A percentile compares a stretch with the other conserved stretches of the same genome.
Evolutionary conservation across 2,797 vertebrate species (phyloP).

Genomic region (Hydrolagus colliei): DNA sequence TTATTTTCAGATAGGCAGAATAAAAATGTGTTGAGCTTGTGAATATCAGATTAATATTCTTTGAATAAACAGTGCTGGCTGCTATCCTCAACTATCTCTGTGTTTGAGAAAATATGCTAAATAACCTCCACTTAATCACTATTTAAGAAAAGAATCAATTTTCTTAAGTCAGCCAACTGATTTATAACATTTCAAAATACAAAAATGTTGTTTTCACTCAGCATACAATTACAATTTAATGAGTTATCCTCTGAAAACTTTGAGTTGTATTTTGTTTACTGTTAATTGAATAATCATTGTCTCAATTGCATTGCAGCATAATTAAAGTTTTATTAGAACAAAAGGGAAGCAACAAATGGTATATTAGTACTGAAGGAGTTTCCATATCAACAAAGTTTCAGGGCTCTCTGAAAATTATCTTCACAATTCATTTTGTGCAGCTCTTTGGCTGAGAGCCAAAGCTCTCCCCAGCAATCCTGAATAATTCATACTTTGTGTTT

Average conservation of each 20-base stretch:
- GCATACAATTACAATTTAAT: conserved; percentile 18
- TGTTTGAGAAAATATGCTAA: conserved; percentile 2
- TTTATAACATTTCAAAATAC: conserved; percentile 18
- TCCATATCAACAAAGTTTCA: conserved; percentile 8
- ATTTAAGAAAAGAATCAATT: conserved; percentile 29
- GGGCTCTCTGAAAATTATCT: not conserved
- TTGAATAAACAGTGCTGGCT: too few relatives aligned
- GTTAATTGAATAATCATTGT: conserved; percentile 16
- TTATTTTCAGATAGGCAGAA: not conserved
- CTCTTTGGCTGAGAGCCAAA: not conserved
- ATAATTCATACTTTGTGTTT: not conserved
- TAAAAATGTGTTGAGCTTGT: too few relatives aligned
- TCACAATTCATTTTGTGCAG: not conserved
- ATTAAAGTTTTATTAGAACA: conserved; percentile 5
- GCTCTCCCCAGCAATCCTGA: not conserved
- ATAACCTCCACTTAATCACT: conserved; percentile 9
- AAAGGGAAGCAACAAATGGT: not conserved
- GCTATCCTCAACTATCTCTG: too few relatives aligned
- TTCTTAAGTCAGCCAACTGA: not conserved
- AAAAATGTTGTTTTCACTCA: not conserved
- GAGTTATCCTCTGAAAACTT: conserved; percentile 12
- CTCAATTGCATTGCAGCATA: conserved; percentile 23
- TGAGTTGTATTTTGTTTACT: not conserved
- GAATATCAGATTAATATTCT: too few relatives aligned
- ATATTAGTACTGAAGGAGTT: conserved; percentile 1